Evolutionary conservation across 1,140 invertebrate species (phyloP), one percentile per base, ranked within the genome.

Genomic region (Aphis craccivora): DNA sequence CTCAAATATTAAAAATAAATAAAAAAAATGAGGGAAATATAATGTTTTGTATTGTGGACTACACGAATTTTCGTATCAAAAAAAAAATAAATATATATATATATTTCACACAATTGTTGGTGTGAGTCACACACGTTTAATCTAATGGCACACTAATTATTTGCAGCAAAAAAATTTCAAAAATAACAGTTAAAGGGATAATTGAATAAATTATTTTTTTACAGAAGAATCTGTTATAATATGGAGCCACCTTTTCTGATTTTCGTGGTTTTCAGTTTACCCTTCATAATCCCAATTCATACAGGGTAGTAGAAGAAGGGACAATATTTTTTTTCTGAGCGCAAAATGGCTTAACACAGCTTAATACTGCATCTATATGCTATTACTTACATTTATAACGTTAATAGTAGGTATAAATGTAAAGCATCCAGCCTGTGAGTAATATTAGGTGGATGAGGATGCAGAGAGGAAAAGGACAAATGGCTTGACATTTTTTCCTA

Each of bases 351-450:
- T 67, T 67, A n/a, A 67, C 30, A 67, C 60, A 67, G 60, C 60
- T 67, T 67, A 67, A 67, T 67, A 67, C 14, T 67, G 14, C 30
- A 14, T n/a, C 30, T 67, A 67, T 67, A 67, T 67, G 30, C 4
- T 67, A 67, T 67, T 67, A 67, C 60, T 67, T 67, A 67, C 30
- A n/a, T 67, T 67, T 67, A 67, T 67, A 67, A 67, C 30, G 60
- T 67, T 67, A 67, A 67, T 67, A 67, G 30, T 67, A n/a, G 60
- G 60, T 67, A 67, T 67, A 67, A 67, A 67, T 67, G 60, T 67
- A 67, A 67, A 67, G 60, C 30, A n/a, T n/a, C 30, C 14, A 67
- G 30, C 30, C 60, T 18, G 60, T 67, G 30, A 67, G 30, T 67
- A 14, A n/a, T 67, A 67, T 67, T 67, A 67, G 0, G 4, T 20